Conservation (phyloP, 1,140 invertebrate species). For the Nixonia krombeini region DNA sequence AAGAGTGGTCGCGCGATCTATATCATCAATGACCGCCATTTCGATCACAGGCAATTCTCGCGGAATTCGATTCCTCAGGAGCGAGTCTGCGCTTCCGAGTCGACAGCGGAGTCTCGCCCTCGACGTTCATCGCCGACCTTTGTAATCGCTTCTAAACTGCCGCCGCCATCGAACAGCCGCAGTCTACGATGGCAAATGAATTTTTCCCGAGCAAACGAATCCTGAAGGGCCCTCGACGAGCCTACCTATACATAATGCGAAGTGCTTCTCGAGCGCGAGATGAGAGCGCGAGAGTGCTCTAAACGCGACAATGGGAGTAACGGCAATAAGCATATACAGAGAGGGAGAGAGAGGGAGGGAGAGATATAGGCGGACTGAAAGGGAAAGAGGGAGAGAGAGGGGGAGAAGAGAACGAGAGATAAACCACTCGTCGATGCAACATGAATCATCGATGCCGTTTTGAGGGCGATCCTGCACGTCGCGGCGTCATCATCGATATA, state of each 20-base stretch:
- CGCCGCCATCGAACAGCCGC: slow-evolving; percentile 12
- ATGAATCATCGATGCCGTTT: slow-evolving; percentile 51
- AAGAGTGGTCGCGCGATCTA: no score
- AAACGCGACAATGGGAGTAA: slow-evolving; percentile 59
- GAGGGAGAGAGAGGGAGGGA: background rate
- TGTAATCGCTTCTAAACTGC: slow-evolving; percentile 32
- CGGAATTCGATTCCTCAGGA: no score
- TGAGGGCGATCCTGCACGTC: slow-evolving; percentile 3
- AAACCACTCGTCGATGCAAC: slow-evolving; percentile 39
- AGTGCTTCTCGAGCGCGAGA: slow-evolving; percentile 51
- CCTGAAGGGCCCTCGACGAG: slow-evolving; percentile 55
- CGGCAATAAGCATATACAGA: slow-evolving; percentile 47
- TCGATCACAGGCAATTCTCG: no score
- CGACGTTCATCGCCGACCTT: slow-evolving; percentile 13
- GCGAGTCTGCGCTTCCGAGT: no score
- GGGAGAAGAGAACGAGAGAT: slow-evolving; percentile 30
- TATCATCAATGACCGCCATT: no score
- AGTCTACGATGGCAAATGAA: slow-evolving; percentile 57
- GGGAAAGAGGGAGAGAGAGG: background rate
- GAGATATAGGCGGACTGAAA: background rate
- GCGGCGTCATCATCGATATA: slow-evolving; percentile 14
- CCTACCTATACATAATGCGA: slow-evolving; percentile 56
- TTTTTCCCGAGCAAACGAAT: slow-evolving; percentile 66
- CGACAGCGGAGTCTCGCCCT: background rate
- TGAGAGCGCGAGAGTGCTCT: slow-evolving; percentile 48